phyloP scores from a whole-genome alignment of 2,797 vertebrate genomes.

The Enteromius fasciolatus region DNA sequence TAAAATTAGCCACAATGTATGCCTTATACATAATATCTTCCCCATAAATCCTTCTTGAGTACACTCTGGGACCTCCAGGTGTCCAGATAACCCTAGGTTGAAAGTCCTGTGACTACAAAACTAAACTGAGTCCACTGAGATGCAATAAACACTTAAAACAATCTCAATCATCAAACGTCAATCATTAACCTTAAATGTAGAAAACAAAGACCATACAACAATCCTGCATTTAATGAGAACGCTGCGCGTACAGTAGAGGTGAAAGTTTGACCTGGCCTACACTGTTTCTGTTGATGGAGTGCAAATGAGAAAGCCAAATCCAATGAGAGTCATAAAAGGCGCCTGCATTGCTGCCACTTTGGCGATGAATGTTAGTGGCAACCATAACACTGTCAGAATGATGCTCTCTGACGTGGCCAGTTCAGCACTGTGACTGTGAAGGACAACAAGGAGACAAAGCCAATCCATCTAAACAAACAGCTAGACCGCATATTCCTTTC shows the following conservation, averaged over 20 bases:
- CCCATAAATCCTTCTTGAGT: not conserved
- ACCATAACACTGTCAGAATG: conserved; percentile 40
- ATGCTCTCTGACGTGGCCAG: not conserved
- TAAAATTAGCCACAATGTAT: no score
- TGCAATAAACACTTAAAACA: not conserved
- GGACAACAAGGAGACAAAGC: conserved; percentile 11
- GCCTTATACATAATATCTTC: not conserved
- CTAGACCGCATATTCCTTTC: not conserved
- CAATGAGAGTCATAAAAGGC: conserved; percentile 25
- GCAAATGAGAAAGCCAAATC: conserved; percentile 21
- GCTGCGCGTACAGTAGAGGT: not conserved
- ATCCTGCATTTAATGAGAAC: not conserved
- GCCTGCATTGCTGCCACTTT: conserved; percentile 40
- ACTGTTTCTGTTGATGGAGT: conserved; percentile 30
- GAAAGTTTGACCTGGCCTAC: conserved; percentile 8
- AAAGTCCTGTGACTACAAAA: not conserved
- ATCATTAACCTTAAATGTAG: not conserved
- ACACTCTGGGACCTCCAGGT: not conserved
- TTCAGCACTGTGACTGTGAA: conserved; percentile 13
- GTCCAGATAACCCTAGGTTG: not conserved
- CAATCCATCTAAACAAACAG: conserved; percentile 3
- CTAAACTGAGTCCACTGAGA: not conserved
- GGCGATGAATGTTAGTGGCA: conserved; percentile 29
- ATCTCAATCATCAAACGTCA: not conserved
- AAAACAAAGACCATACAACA: not conserved